Evolutionary conservation across 2,888 invertebrate species (phyloP), one percentile per base, ranked within the genome.

Genomic region (Eilema griseolum): DNA sequence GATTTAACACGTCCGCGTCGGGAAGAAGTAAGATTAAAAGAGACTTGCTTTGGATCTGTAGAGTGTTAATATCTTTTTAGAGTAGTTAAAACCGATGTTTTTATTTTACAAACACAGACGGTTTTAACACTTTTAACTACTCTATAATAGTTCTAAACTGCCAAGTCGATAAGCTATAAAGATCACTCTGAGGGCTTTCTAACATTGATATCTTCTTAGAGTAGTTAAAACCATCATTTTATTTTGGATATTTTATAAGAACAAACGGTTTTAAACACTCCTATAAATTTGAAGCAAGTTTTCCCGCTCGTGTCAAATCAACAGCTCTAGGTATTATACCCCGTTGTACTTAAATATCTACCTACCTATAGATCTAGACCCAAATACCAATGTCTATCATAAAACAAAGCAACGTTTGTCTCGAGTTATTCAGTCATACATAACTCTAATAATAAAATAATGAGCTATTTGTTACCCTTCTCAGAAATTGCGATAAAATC

Each of bases 401-500:
- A n/a, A n/a, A 0, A 52, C n/a, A 52, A 52, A 52, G 23, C 61
- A 41, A 16, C 14, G 16, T 24, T 20, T 62, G 59, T 62, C 33
- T 23, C 14, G 57, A 14, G 26, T 52, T 31, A 61, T 2, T 52
- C 52, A 60, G 5, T 41, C 41, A n/a, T n/a, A n/a, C n/a, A 20
- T 52, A 52, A 46, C 46, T 46, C 46, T 46, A 52, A 52, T 61
- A 61, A n/a, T 61, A 16, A 20, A 11, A 31, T n/a, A 28, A 28
- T 8, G 20, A 16, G 5, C 33, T 57, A n/a, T 33, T 56, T 66
- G 66, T 33, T 33, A 24, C 57, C 20, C 16, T 79, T 79, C 79
- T 78, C 28, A 69, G 79, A 81, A 79, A 24, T 41, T 31, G 62
- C 70, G 63, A 68, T 66, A 68, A 57, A 67, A 67, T 59, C 67